These are phyloP conservation scores for Trochalopteron elliotii DNA, from an alignment of 2,113 vertebrate species.

Conservation along the genomic window DNA sequence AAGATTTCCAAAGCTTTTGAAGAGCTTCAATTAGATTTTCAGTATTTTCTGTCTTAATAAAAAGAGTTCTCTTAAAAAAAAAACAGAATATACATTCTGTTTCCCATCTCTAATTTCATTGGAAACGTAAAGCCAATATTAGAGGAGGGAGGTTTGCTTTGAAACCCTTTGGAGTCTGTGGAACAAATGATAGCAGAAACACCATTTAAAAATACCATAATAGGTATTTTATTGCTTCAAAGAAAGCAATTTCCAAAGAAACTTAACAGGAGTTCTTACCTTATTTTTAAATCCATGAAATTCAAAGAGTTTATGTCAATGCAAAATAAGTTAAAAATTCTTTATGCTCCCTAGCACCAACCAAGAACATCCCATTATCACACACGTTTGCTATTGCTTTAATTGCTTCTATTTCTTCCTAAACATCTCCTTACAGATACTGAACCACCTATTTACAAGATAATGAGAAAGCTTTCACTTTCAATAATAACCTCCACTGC, in stretches of 20 bases:
- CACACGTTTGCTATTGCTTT: neutral
- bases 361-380: neutral
- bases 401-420: constrained; percentile 26
- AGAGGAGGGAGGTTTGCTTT: neutral
- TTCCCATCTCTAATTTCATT: neutral
- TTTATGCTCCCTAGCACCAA: neutral
- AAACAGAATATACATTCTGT: neutral
- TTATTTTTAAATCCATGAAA: constrained; percentile 14
- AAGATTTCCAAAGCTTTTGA: neutral
- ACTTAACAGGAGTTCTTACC: neutral
- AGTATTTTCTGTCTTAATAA: neutral
- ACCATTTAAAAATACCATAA: neutral
- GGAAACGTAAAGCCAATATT: neutral
- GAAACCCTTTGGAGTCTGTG: neutral
- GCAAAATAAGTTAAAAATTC: neutral
- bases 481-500: neutral
- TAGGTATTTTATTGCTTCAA: neutral
- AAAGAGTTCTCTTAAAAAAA: neutral
- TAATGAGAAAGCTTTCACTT: constrained; percentile 2
- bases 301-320: neutral
- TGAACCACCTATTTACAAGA: neutral
- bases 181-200: neutral
- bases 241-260: neutral
- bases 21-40: neutral
- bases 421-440: neutral